Evolutionary conservation across 2,888 invertebrate genomes (phyloP), one percentile per base, ranked within the genome.

Genomic region (Anticlea derivata): DNA sequence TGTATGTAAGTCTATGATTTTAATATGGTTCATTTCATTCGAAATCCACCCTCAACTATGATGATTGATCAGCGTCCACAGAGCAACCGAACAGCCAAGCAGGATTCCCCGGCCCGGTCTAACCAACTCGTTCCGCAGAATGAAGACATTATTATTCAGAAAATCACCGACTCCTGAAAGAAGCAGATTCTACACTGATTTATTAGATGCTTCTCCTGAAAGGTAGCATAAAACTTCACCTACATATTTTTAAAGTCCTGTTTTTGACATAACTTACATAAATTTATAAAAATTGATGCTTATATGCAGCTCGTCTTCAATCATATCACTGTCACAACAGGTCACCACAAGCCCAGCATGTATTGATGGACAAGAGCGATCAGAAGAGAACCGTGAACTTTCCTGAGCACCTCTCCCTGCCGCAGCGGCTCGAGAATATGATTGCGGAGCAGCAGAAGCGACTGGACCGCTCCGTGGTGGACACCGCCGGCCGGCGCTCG

Each of bases 371-470:
- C 40, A 80, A 76, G 7, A 78, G 74, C 45, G 81, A 79, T 13
- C 31, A 31, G 54, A 83, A 85, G 52, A 71, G 80, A 2, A 75
- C 78, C 1, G 84, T 86, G 31, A 84, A 83, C 64, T 86, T 86
- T 52, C 83, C 84, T 0, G 73, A 76, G 45, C 80, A 75, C 12
- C 58, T 80, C n/a, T 83, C 85, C 0, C 63, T 85, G 6, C 80
- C 81, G 2, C 86, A 86, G 49, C 68, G 83, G 1, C 51, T 83
- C 23, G 80, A 83, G 61, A 81, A 78, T 39, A 60, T 82, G 52
- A 77, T 82, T 23, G 74, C 73, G 1, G 75, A 79, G 38, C 86
- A 86, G 49, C 83, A 80, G 52, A 67, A 73, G 20, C 66, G 80
- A 1, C 60, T 86, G 24, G 81, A 84, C 62, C 61, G 61, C 1